These are phyloP conservation scores for Nannoperca australis DNA, from an alignment of 2,797 vertebrate genomes.

Conservation along the genomic window DNA sequence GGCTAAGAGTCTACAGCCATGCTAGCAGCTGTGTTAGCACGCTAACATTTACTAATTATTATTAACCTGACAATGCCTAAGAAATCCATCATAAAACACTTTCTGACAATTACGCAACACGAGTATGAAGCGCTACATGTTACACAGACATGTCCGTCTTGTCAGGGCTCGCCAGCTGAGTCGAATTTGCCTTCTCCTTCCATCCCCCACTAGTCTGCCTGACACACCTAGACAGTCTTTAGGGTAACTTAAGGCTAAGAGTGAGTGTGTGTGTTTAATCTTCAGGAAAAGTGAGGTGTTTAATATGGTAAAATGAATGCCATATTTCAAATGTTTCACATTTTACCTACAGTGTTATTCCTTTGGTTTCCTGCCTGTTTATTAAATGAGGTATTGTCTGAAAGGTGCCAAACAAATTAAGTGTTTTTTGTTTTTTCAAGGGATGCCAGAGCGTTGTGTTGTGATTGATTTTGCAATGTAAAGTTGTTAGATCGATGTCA, in stretches of 20 bases:
- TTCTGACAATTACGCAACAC: background rate
- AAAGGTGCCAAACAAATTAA: background rate
- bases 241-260: background rate
- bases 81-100: background rate
- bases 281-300: background rate
- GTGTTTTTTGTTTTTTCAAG: background rate
- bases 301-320: background rate
- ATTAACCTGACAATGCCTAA: background rate
- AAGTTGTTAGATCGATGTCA: background rate
- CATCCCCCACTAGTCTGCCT: background rate
- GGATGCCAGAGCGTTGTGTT: background rate
- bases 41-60: too few relatives aligned
- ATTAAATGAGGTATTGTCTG: background rate
- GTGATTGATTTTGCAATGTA: slow-evolving; percentile 10
- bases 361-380: background rate
- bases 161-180: background rate
- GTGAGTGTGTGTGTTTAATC: background rate
- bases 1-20: too few relatives aligned
- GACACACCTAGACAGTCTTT: slow-evolving; percentile 21
- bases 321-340: background rate
- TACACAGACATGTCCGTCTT: slow-evolving; percentile 1
- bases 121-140: background rate
- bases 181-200: slow-evolving; percentile 34
- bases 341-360: background rate
- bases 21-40: background rate